Base-by-base conservation (phyloP, 53 echinoderm and acorn worm species). In the Actinopyga echinites region DNA sequence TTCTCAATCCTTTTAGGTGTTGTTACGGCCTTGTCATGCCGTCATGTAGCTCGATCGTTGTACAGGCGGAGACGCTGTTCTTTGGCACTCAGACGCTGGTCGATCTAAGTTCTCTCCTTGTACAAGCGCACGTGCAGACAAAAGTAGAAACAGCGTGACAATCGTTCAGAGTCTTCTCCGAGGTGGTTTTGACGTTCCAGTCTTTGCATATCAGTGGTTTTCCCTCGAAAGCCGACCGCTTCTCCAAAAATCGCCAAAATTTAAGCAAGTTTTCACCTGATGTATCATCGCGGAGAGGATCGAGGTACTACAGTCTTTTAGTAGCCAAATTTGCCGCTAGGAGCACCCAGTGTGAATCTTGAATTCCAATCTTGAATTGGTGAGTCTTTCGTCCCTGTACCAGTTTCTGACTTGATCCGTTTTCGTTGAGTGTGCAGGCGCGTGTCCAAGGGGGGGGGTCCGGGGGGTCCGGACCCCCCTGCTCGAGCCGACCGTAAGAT, bases 141-240 rank as follows among this genome's bases (percentile, higher is more conserved):
- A 15, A 17, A 49, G 49, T 15, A 17, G 13, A 1, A 49, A 49
- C 1, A 49, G 3, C 17, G 15, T n/a, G 54, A 30, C 75, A 75
- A 20, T 75, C 75, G 29, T 75, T 25, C 52, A 11, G 29, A 13
- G 49, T 75, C 30, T 54, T 9, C 32, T 75, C 55, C 11, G 75
- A 54, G 19, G 75, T 75, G 12, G 75, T 30, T 6, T 23, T 29
- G 2, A 75, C 56, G 0, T 42, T 29, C 75, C 75, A 75, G 19
- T 55, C 30, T 54, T 75, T 75, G 4, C 75, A 75, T 5, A 54
- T 11, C 5, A 75, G 26, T 15, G 75, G 75, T 45, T 75, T 75
- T 11, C 75, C 75, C 30, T 75, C 75, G 0, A 54, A 32, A 11
- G 75, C 75, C 3, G 75, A 75, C 20, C 75, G 43, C 9, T 23